Evolutionary conservation across 2,888 invertebrate species (phyloP).

Genomic region (Epistrophella euchroma): DNA sequence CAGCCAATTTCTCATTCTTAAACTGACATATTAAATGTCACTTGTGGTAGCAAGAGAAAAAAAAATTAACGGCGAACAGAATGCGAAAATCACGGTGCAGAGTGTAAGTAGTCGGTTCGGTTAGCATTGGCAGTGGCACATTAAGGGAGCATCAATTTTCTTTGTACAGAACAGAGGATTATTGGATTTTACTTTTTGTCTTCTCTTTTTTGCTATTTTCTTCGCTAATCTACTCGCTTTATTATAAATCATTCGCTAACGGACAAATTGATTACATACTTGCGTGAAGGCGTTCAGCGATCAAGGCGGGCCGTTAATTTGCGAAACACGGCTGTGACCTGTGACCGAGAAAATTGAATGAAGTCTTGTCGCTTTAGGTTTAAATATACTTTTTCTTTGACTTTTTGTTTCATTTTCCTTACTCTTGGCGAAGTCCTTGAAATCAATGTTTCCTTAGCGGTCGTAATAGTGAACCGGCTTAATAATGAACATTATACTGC

Average conservation of each 20-base stretch:
- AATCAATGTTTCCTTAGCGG: not conserved
- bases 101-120: not conserved
- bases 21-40: conserved; percentile 40
- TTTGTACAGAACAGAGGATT: not conserved
- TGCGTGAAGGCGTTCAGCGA: conserved; percentile 12
- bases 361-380: not conserved
- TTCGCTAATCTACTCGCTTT: not conserved
- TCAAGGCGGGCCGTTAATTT: not conserved
- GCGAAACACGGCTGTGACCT: not conserved
- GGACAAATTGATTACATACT: conserved; percentile 30
- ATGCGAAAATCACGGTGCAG: conserved; percentile 11
- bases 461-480: not conserved
- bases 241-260: conserved; percentile 6
- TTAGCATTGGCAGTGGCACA: not conserved
- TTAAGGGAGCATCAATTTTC: conserved; percentile 6
- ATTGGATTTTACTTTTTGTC: not conserved
- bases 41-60: conserved; percentile 1
- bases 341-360: not conserved
- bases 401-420: not conserved
- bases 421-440: not conserved
- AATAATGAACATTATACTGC: conserved; percentile 1
- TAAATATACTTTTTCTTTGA: not conserved
- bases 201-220: not conserved
- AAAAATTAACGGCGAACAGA: not conserved
- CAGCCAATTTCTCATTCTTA: conserved; percentile 5